Conservation (phyloP, 2,113 vertebrate genomes). For the Oryctolagus cuniculus region DNA sequence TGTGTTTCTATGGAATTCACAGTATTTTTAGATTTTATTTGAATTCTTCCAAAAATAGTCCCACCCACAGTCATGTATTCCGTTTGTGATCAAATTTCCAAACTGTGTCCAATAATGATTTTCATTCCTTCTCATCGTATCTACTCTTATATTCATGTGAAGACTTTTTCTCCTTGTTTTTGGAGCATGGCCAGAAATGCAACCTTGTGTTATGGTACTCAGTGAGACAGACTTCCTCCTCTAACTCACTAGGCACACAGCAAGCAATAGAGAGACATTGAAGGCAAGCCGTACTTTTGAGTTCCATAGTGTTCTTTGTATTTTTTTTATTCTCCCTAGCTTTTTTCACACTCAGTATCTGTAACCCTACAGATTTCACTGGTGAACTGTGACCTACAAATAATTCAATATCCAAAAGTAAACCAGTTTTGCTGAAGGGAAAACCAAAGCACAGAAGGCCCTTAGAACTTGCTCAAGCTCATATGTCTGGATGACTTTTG, state of each 20-base stretch:
- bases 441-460: background rate
- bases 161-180: background rate
- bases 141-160: background rate
- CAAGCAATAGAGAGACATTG: background rate
- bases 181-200: background rate
- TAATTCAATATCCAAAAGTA: background rate
- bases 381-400: background rate
- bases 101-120: background rate
- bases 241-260: background rate
- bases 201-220: fast-evolving
- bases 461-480: background rate
- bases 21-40: background rate
- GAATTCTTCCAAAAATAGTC: background rate
- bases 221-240: too few relatives aligned
- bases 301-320: background rate
- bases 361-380: background rate
- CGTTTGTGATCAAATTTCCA: background rate
- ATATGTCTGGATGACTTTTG: background rate
- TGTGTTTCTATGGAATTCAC: background rate
- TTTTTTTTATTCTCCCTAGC: background rate
- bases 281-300: background rate
- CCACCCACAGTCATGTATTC: background rate
- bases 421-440: background rate
- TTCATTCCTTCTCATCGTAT: background rate
- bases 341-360: background rate